Base-by-base conservation (phyloP, 1,140 invertebrate species). In the Drosophila varians region DNA sequence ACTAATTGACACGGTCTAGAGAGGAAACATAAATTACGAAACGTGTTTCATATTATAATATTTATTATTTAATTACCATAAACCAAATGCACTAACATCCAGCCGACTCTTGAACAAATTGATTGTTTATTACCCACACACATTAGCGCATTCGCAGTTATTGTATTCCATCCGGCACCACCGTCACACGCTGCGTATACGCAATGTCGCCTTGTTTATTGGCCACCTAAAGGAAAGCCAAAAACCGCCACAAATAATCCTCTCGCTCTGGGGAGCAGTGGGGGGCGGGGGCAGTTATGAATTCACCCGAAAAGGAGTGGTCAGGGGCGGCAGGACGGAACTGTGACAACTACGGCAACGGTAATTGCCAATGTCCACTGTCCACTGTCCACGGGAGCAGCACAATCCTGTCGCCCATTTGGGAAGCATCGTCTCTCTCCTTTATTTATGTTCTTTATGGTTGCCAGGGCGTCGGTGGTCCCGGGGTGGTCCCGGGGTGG, bases 11-110 rank as follows among this genome's bases (percentile, higher is more conserved):
- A 80, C 54, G 54, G 45, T 72, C 46, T 38, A 66, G 68, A 11
- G 47, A 62, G 11, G 54, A 40, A 42, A 45, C 74, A 83, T 72
- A 86, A 75, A 83, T 69, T 75, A 45, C 45, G 42, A 40, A 52
- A 21, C 52, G 23, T 31, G 9, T 4, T 31, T 31, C 21, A 31
- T 38, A 46, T 55, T 42, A 45, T 57, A 73, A 64, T 86, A 79
- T 84, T 79, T 86, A 86, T 79, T 78, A 84, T 84, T 84, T 84
- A 84, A 84, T 84, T 84, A 84, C 47, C 79, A 86, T 84, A 80
- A 80, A 60, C 25, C 61, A 72, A 66, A 47, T 60, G 38, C 25
- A 66, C 16, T 34, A 61, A 78, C 60, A 60, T 61, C 46, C 70
- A 77, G 54, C 55, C 47, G 42, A 36, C 55, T 61, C 60, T 38